Base-by-base conservation (phyloP, 1,140 invertebrate species). In the Euura saliciscinereae region DNA sequence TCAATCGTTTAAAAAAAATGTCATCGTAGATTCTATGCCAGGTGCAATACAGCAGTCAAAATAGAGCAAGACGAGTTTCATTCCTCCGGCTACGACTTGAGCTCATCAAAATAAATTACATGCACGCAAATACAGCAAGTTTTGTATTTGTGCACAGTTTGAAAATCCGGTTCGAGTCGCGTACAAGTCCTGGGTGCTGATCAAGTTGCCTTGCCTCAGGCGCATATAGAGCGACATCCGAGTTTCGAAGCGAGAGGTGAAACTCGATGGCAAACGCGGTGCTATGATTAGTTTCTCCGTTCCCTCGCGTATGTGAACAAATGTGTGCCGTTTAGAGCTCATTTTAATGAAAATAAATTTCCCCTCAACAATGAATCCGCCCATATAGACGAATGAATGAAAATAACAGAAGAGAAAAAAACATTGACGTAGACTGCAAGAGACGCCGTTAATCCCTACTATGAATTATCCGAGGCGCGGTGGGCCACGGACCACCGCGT, bases 381-480 rank as follows among this genome's bases (percentile, higher is more conserved):
- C 8, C 28, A 28, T 28, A 28, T 28, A 28, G 28, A 28, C 3
- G 51, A 4, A 67, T 28, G 66, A 67, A 42, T 8, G 11, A 8
- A 28, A 67, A 67, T 3, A 67, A 67, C 13, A 44, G 43, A 4
- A 28, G 43, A 67, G 43, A 67, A 67, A 67, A 28, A 42, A 67
- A 67, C 66, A 67, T 67, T 67, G 66, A 44, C 66, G 42, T 42
- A 67, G 66, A 67, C 66, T 67, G 66, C 66, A 67, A 42, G 43
- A 11, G 66, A 44, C 66, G 43, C 13, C 28, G 66, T 67, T 67
- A 67, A 67, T 67, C 66, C 66, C 66, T 44, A 42, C 43, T 44
- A 67, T 67, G 66, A 67, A 67, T 67, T 67, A 67, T 67, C 66
- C 28, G 66, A 67, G 51, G 51, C 66, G 66, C 8, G 66, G 13